A percentile compares a stretch with the other conserved stretches of the same genome.
phyloP scores from a whole-genome alignment of 64 coral and sea anemone genomes.

The Actinia equina region DNA sequence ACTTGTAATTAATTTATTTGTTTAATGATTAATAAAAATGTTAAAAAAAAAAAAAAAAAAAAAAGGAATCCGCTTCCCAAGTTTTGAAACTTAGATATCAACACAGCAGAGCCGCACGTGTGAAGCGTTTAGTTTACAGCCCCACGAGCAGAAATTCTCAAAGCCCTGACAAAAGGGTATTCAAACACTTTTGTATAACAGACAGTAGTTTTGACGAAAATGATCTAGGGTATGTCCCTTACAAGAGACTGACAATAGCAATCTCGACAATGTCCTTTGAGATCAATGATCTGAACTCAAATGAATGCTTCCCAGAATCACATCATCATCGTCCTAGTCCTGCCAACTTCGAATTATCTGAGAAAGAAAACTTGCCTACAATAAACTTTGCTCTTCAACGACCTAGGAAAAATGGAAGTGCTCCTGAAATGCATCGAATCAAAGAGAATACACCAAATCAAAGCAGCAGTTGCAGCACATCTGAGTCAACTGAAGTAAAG shows the following conservation, averaged over 20 bases:
- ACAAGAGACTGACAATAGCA: background rate
- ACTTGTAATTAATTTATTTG: too few relatives aligned
- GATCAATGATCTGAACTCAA: background rate
- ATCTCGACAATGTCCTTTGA: background rate
- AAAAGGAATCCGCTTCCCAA: background rate
- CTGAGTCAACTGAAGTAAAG: too few relatives aligned
- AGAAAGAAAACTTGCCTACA: slow-evolving; percentile 6
- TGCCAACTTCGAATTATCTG: background rate
- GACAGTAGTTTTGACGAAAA: background rate
- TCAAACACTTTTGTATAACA: background rate
- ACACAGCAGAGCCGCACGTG: background rate
- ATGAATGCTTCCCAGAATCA: background rate
- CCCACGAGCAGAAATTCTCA: slow-evolving; percentile 4
- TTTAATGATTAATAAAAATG: too few relatives aligned
- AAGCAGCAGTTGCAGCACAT: too few relatives aligned
- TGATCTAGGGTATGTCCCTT: slow-evolving; percentile 13
- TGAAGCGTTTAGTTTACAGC: slow-evolving; percentile 3
- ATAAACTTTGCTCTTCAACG: background rate
- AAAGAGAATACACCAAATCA: too few relatives aligned
- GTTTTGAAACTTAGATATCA: background rate
- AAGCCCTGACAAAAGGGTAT: background rate
- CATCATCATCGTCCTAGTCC: background rate
- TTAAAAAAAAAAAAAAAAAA: too few relatives aligned
- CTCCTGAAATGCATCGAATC: too few relatives aligned
- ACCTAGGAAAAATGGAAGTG: too few relatives aligned